Evolutionary conservation across 2,113 vertebrate genomes (phyloP).

Genomic region (Clupea harengus): DNA sequence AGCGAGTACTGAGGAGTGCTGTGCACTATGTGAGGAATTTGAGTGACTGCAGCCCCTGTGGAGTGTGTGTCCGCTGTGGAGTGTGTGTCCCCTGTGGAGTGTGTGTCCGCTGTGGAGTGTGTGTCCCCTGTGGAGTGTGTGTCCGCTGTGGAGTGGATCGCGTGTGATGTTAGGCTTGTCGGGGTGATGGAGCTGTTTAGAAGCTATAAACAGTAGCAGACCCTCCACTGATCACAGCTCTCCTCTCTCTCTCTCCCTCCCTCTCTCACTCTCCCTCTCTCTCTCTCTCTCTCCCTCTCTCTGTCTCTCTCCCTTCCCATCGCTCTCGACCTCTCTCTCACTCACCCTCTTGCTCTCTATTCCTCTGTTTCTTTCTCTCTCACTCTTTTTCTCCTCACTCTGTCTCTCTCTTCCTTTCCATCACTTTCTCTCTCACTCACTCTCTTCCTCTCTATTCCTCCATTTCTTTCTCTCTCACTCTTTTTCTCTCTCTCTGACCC

Average conservation of each 20-base stretch:
- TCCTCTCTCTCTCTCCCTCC: constrained; percentile 11
- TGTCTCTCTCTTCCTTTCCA: neutral
- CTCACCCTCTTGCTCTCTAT: too few species aligned
- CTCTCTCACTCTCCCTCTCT: neutral
- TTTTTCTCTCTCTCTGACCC: neutral
- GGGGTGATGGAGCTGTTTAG: constrained; percentile 22
- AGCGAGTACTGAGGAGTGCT: neutral
- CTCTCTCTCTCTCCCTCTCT: neutral
- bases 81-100: too few species aligned
- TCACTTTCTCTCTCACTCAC: neutral
- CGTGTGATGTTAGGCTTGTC: neutral
- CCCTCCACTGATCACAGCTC: neutral
- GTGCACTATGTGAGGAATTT: constrained; percentile 8
- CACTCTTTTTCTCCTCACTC: neutral
- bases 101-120: too few species aligned
- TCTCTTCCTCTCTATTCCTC: neutral
- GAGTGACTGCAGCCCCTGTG: too few species aligned
- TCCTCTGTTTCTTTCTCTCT: too few species aligned
- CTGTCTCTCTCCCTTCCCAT: too few species aligned
- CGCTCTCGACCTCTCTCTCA: too few species aligned
- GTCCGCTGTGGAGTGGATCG: neutral
- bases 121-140: too few species aligned
- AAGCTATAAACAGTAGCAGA: constrained; percentile 27
- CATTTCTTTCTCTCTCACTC: neutral
- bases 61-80: too few species aligned